phyloP scores from a whole-genome alignment of 2,113 vertebrate species.

The Alosa alosa region DNA sequence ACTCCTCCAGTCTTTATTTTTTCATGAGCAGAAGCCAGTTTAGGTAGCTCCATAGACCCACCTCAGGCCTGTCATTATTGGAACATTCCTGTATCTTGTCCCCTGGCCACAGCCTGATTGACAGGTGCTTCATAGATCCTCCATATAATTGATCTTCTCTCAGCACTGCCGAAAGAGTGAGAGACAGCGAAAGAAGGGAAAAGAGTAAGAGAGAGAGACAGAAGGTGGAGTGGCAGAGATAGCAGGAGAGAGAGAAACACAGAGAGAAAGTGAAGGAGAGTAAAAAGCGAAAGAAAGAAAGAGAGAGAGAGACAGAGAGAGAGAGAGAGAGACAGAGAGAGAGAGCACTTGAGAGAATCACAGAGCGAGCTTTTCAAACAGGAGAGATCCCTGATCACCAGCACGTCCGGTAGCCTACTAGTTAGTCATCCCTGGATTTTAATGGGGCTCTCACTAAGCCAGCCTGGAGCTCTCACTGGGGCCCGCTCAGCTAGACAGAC shows the following conservation, averaged over 20 bases:
- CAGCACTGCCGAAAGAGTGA: neutral
- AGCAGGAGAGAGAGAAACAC: neutral
- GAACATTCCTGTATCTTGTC: neutral
- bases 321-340: neutral
- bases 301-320: neutral
- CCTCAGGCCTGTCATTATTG: constrained; percentile 1
- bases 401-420: neutral
- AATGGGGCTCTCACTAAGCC: neutral
- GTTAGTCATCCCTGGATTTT: neutral
- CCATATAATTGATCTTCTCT: constrained; percentile 7
- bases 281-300: neutral
- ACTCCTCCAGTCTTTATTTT: neutral
- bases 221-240: neutral
- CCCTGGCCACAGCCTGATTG: neutral
- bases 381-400: neutral
- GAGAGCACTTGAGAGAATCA: neutral
- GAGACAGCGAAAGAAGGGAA: neutral
- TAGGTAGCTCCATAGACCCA: neutral
- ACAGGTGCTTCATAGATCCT: neutral
- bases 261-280: neutral
- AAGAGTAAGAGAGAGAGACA: neutral
- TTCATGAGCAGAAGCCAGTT: constrained; percentile 2
- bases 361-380: constrained; percentile 1
- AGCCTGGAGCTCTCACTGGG: neutral
- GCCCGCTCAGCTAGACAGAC: too few species aligned